Base-by-base conservation (phyloP, 2,888 invertebrate species). In the Patella pellucida region DNA sequence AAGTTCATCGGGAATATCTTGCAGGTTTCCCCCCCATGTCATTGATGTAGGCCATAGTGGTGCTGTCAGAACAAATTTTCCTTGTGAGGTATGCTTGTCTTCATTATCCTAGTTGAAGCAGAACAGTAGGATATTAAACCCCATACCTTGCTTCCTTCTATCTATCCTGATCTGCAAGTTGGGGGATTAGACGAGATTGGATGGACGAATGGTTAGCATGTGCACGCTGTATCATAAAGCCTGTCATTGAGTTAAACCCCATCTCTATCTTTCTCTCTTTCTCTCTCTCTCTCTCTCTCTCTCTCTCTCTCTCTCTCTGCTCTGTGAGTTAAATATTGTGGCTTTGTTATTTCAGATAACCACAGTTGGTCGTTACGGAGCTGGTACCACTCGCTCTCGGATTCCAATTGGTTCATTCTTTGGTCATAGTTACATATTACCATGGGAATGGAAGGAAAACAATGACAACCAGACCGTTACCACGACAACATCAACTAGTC, bases 351-450 rank as follows among this genome's bases (percentile, higher is more conserved):
- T 90, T 67, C 89, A 96, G 95, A 95, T 97, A 79, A 97, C 97
- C 52, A 95, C 96, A 1, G 96, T 97, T 83, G 97, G 97, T 14
- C 94, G 96, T 15, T 96, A 96, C 88, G 97, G 97, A 69, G 96
- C 96, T 95, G 95, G 96, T 41, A 95, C 96, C 12, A 95, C 96
- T 75, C 94, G 96, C 84, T 96, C 96, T 87, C 95, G 95, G 92
- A 96, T 97, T 80, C 96, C 97, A 0, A 92, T 97, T 56, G 97
- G 97, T n/a, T 95, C 95, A 91, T 97, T 97, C 91, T 97, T 96
- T 89, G 97, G 97, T 0, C 97, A 97, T 90, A 94, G 96, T 67
- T 94, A 95, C 3, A 88, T 90, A 73, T 92, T 96, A 15, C 94
- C 94, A 23, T 94, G 94, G 92, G 91, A 91, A 81, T 87, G 86